A percentile compares a stretch with the other conserved stretches of the same genome.
phyloP scores from a whole-genome alignment of 1,140 invertebrate species.

The Drosophila orena region DNA sequence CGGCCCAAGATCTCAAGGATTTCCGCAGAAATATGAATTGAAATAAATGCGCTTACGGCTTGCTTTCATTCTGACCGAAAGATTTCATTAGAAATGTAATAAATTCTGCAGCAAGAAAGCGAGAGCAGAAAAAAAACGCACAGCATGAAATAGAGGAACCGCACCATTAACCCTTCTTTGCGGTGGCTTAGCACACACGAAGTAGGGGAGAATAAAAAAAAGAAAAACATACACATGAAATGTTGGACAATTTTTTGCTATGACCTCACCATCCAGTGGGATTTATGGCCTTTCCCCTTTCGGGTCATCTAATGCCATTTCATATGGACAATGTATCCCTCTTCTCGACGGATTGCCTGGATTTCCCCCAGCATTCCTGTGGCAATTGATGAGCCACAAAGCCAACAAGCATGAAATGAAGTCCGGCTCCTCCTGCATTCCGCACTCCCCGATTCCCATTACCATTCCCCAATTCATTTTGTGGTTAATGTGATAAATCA shows the following conservation, averaged over 20 bases:
- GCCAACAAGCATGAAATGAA: slow-evolving; percentile 82
- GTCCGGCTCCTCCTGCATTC: slow-evolving; percentile 42
- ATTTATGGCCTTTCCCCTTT: slow-evolving; percentile 68
- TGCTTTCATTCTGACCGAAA: slow-evolving; percentile 30
- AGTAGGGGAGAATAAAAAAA: neutral
- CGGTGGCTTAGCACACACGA: slow-evolving; percentile 60
- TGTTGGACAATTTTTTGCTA: slow-evolving; percentile 46
- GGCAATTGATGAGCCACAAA: slow-evolving; percentile 80
- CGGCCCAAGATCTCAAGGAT: slow-evolving; percentile 45
- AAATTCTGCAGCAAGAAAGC: slow-evolving; percentile 51
- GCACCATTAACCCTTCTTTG: slow-evolving; percentile 79
- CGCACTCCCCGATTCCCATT: slow-evolving; percentile 13
- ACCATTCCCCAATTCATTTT: slow-evolving; percentile 54
- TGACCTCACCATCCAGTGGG: slow-evolving; percentile 58
- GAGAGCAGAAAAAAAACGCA: slow-evolving; percentile 1
- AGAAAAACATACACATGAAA: slow-evolving; percentile 34
- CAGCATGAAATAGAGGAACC: slow-evolving; percentile 22
- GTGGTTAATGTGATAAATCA: slow-evolving; percentile 83
- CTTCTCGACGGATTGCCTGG: slow-evolving; percentile 16
- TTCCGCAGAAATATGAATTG: slow-evolving; percentile 76
- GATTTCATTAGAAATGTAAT: slow-evolving; percentile 79
- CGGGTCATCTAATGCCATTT: slow-evolving; percentile 75
- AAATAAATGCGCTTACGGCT: slow-evolving; percentile 79
- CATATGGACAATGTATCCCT: slow-evolving; percentile 49
- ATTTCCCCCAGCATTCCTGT: slow-evolving; percentile 16